Evolutionary conservation across 1,140 invertebrate species (phyloP).

Genomic region (Wiebesia pumilae): DNA sequence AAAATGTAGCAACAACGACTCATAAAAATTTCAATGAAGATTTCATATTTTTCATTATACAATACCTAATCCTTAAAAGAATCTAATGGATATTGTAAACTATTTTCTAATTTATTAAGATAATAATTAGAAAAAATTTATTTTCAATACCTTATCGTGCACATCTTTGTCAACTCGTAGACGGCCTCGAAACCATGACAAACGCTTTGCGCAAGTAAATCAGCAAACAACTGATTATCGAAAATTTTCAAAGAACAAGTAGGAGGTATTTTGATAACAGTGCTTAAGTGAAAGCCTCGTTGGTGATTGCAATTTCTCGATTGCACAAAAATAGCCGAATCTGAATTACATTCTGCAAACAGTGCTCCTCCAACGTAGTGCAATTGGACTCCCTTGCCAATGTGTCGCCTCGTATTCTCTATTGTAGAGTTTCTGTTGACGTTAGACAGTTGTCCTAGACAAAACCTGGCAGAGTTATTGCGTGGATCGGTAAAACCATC

Average conservation of each 20-base stretch:
- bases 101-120: no score
- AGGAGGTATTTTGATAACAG: constrained; percentile 80
- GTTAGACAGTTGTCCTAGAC: constrained; percentile 83
- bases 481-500: constrained; percentile 96
- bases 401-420: constrained; percentile 83
- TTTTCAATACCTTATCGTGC: constrained; percentile 78
- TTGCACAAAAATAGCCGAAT: constrained; percentile 83
- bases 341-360: constrained; percentile 79
- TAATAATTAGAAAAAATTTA: not conserved
- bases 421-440: constrained; percentile 78
- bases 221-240: constrained; percentile 78
- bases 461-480: constrained; percentile 81
- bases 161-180: constrained; percentile 85
- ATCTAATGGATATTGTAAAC: no score
- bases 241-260: constrained; percentile 84
- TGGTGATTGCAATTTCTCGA: constrained; percentile 80
- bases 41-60: no score
- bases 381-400: constrained; percentile 83
- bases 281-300: constrained; percentile 78
- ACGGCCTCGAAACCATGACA: constrained; percentile 80
- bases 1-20: not conserved
- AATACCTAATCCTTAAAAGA: no score
- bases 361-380: constrained; percentile 87
- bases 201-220: constrained; percentile 79
- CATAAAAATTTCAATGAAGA: no score